Conservation (phyloP, 2,113 vertebrate genomes). For the Sinosuthora webbiana region DNA sequence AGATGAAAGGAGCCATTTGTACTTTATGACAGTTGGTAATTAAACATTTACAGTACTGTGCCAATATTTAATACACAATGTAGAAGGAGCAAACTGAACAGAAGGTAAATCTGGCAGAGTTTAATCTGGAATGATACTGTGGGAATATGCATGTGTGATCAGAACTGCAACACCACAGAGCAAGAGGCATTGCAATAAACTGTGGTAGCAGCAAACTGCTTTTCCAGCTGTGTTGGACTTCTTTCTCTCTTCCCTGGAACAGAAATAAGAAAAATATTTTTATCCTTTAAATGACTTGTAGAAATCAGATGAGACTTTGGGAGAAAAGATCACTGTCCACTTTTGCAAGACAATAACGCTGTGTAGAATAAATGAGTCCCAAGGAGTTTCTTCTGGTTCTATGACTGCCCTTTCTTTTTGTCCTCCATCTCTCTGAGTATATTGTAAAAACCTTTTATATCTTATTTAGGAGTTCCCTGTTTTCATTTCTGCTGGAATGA, state of each 20-base stretch:
- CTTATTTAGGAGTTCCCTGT: neutral
- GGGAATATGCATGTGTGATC: neutral
- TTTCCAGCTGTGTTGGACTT: neutral
- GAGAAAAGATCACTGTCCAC: neutral
- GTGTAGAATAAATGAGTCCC: neutral
- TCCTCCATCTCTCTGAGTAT: neutral
- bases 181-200: neutral
- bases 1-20: neutral
- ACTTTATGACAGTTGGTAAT: conserved; percentile 18
- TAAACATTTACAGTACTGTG: neutral
- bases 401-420: neutral
- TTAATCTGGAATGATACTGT: neutral
- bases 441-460: neutral
- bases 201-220: neutral
- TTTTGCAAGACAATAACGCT: neutral
- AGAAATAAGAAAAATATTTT: neutral
- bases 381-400: neutral
- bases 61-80: neutral
- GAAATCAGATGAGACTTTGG: neutral
- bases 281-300: neutral
- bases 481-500: neutral
- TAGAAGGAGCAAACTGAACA: conserved; percentile 7
- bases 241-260: neutral
- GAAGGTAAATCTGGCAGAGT: conserved; percentile 14
- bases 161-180: neutral